These are phyloP conservation scores for Bubo scandiacus DNA, from an alignment of 2,113 vertebrate genomes.

Conservation along the genomic window DNA sequence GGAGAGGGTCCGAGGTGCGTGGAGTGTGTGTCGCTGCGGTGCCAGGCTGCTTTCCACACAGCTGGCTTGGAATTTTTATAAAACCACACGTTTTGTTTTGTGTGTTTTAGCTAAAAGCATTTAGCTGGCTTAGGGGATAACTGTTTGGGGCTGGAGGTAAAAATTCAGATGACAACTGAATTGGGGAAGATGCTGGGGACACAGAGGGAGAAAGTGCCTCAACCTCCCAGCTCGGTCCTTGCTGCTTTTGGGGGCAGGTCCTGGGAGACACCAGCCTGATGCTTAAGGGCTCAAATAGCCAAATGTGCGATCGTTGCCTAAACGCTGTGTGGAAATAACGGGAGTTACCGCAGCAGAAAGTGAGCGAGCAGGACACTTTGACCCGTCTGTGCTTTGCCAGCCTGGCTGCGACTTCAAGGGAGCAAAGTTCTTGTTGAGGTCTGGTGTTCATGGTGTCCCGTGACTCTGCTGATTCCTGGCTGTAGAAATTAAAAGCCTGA, in stretches of 20 bases:
- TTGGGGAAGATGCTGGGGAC: neutral
- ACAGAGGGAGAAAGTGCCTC: neutral
- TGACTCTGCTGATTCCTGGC: neutral
- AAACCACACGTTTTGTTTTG: neutral
- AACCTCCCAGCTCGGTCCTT: neutral
- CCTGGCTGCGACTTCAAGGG: neutral
- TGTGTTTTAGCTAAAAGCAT: neutral
- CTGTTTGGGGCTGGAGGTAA: neutral
- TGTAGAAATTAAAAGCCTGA: neutral
- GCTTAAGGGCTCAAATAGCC: neutral
- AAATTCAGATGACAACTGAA: neutral
- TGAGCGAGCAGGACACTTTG: fast-evolving
- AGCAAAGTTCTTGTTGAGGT: neutral
- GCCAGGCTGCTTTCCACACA: neutral
- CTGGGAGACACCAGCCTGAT: neutral
- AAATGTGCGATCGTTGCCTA: fast-evolving
- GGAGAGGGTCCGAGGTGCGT: neutral
- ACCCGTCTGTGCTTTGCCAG: neutral
- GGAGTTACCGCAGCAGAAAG: neutral
- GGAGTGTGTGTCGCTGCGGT: fast-evolving
- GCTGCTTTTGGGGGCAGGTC: neutral
- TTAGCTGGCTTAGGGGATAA: neutral
- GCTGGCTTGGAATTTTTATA: neutral
- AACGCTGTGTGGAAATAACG: neutral
- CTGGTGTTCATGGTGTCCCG: neutral